phyloP scores from a whole-genome alignment of 2,113 vertebrate genomes.

The Pollachius pollachius region DNA sequence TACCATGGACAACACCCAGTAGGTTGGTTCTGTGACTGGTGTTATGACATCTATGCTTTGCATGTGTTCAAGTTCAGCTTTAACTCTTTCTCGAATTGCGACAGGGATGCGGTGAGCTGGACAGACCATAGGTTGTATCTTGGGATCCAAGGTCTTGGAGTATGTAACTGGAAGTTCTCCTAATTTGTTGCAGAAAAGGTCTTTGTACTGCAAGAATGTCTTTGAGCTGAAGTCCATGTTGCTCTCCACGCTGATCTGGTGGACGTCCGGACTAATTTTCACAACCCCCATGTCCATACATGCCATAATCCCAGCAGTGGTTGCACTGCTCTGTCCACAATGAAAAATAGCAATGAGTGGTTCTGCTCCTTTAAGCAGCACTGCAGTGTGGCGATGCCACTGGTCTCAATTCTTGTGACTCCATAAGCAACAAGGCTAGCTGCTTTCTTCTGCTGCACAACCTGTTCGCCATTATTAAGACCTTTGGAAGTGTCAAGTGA shows the following conservation, averaged over 20 bases:
- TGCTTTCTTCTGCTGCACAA: neutral
- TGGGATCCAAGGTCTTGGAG: slow-evolving; percentile 27
- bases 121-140: slow-evolving; percentile 1
- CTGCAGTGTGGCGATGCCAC: slow-evolving; percentile 6
- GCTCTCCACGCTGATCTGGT: slow-evolving; percentile 10
- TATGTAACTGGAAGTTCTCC: slow-evolving; percentile 28
- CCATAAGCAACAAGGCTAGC: slow-evolving; percentile 24
- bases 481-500: no score
- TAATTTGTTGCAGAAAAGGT: neutral
- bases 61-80: no score
- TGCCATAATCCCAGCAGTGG: slow-evolving; percentile 22
- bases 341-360: slow-evolving; percentile 16
- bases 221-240: slow-evolving; percentile 8
- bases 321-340: slow-evolving; percentile 27
- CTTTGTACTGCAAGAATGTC: neutral
- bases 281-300: slow-evolving; percentile 25
- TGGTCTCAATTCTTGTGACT: no score
- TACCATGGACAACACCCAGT: no score
- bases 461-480: neutral
- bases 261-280: slow-evolving; percentile 17
- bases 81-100: slow-evolving; percentile 6
- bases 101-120: neutral
- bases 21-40: no score
- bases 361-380: slow-evolving; percentile 17
- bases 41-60: no score